Base-by-base conservation (phyloP, 2,888 invertebrate species). In the Stenurella melanura region DNA sequence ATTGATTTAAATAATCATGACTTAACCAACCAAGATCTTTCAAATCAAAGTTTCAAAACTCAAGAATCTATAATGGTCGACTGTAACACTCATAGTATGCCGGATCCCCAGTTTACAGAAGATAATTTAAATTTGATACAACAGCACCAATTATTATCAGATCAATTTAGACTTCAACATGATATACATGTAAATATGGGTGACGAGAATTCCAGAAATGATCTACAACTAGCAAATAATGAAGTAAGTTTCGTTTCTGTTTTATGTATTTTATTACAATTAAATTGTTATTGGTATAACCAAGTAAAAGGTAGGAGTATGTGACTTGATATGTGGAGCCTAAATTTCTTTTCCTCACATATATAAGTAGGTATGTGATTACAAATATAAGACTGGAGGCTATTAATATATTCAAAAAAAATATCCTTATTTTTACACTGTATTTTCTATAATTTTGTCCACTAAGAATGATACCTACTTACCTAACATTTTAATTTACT, bases 1-100 rank as follows among this genome's bases (percentile, higher is more conserved):
- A 86, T 89, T 64, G 86, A 87, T 76, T 80, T 89, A 56, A 87
- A 85, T 75, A 87, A 86, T 79, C 87, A 87, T 75, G 87, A 88
- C 74, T 83, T 89, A 75, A 84, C 84, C 64, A 83, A 82, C 64
- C 87, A 88, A 66, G 88, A 88, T 74, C 81, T 88, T 66, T 87
- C 88, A 0, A 87, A 88, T 82, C 87, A 88, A 79, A 87, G 84
- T 80, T 80, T 88, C 68, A 85, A 84, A 70, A 81, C 82, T 30
- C 85, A 85, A 66, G 86, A 86, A 74, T 73, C 84, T 66, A 80
- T 85, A 74, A 78, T 88, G 58, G 84, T 85, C 38, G 86, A 86
- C 73, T 75, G 83, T 12, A 79, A 75, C 67, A 73, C 80, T 21
- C 81, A 84, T 34, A 77, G 79, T 63, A 78, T 81, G 63, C 83